phyloP scores from a whole-genome alignment of 2,797 vertebrate species.

The Sebastolobus alascanus region DNA sequence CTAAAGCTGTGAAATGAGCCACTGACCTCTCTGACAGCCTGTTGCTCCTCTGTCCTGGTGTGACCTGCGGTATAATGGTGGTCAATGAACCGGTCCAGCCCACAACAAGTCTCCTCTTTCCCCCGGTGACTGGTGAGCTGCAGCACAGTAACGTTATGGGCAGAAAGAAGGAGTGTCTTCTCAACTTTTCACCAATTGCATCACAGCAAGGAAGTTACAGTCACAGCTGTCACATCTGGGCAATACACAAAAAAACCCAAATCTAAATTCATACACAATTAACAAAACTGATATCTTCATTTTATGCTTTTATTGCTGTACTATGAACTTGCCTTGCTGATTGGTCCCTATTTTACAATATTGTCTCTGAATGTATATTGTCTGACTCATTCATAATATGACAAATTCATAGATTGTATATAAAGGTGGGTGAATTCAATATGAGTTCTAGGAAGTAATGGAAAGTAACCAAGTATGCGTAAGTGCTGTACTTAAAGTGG shows the following conservation, averaged over 20 bases:
- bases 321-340: background rate
- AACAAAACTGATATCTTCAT: background rate
- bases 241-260: background rate
- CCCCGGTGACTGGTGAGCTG: background rate
- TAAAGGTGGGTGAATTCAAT: constrained; percentile 1
- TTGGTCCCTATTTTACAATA: background rate
- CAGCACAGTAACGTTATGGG: background rate
- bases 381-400: background rate
- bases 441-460: background rate
- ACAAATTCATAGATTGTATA: background rate
- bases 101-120: background rate
- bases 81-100: background rate
- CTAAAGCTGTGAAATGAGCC: constrained; percentile 2
- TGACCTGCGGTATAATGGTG: constrained; percentile 19
- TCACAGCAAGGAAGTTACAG: constrained; percentile 34
- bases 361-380: background rate
- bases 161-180: constrained; percentile 33
- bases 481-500: background rate
- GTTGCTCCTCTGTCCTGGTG: constrained; percentile 21
- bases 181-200: constrained; percentile 71
- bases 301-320: background rate
- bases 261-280: background rate
- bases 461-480: background rate
- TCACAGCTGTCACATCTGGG: background rate
- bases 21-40: constrained; percentile 57